Conservation (phyloP, 2,113 vertebrate species). For the Clarias gariepinus region DNA sequence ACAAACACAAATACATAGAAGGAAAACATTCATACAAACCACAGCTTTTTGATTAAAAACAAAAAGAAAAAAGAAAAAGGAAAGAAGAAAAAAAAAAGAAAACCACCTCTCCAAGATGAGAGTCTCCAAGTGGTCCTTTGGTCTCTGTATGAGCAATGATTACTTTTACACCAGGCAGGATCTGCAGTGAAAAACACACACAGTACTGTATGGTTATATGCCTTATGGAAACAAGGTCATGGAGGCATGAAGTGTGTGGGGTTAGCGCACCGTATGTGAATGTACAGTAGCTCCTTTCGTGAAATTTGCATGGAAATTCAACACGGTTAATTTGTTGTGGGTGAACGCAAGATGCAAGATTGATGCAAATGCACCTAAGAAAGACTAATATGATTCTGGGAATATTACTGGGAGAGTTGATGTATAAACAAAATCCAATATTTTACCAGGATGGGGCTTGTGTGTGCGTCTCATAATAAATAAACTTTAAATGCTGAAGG, state of each 20-base stretch:
- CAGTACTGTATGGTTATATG: constrained; percentile 10
- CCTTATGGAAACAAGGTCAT: neutral
- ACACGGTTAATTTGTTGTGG: neutral
- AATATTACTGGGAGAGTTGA: neutral
- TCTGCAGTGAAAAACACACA: constrained; percentile 69
- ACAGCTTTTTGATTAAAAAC: neutral
- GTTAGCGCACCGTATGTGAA: neutral
- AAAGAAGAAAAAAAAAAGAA: neutral
- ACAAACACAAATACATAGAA: neutral
- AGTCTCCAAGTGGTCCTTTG: constrained; percentile 93
- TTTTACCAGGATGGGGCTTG: neutral
- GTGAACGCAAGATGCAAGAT: neutral
- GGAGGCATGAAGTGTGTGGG: neutral
- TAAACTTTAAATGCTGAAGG: neutral
- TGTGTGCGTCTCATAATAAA: neutral
- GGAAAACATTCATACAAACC: neutral
- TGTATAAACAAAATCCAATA: neutral
- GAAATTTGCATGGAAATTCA: neutral
- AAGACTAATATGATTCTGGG: neutral
- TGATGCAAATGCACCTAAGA: neutral
- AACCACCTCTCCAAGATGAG: constrained; percentile 90
- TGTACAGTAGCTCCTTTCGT: neutral
- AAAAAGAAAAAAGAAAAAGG: too few relatives aligned
- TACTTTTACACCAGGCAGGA: constrained; percentile 93
- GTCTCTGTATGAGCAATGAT: constrained; percentile 95